phyloP scores from a whole-genome alignment of 2,888 invertebrate species.

The Scaptomyza cyrtandrae region DNA sequence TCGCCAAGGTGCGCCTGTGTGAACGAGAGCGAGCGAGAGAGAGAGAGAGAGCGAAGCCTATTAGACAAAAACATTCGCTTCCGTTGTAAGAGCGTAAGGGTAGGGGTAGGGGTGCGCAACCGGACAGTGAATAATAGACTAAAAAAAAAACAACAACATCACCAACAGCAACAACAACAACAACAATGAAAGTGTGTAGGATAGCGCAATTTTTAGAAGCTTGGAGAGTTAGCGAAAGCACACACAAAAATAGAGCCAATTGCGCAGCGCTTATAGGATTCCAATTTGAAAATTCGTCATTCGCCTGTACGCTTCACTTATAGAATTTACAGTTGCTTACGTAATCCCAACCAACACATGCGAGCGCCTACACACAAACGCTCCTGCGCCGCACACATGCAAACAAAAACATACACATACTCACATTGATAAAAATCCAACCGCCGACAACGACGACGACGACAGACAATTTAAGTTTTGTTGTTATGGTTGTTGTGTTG shows the following conservation, averaged over 20 bases:
- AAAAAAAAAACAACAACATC: constrained; percentile 35
- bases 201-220: constrained; percentile 43
- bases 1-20: constrained; percentile 57
- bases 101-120: constrained; percentile 34
- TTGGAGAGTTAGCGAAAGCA: constrained; percentile 17
- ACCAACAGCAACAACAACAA: constrained; percentile 23
- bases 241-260: constrained; percentile 24
- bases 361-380: constrained; percentile 55
- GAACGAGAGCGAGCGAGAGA: constrained; percentile 34
- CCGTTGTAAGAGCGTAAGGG: constrained; percentile 65
- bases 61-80: constrained; percentile 70
- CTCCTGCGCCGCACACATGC: constrained; percentile 58
- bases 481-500: constrained; percentile 37
- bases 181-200: constrained; percentile 46
- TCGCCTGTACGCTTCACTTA: constrained; percentile 58
- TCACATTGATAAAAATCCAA: constrained; percentile 11
- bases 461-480: constrained; percentile 46
- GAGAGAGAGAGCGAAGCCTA: constrained; percentile 49
- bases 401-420: constrained; percentile 9
- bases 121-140: constrained; percentile 53
- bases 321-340: constrained; percentile 79
- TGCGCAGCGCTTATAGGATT: constrained; percentile 66
- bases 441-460: constrained; percentile 1
- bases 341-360: constrained; percentile 61
- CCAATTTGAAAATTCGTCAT: constrained; percentile 63